phyloP scores from a whole-genome alignment of 2,888 invertebrate genomes.

The Vannuccia rotundouncinata region DNA sequence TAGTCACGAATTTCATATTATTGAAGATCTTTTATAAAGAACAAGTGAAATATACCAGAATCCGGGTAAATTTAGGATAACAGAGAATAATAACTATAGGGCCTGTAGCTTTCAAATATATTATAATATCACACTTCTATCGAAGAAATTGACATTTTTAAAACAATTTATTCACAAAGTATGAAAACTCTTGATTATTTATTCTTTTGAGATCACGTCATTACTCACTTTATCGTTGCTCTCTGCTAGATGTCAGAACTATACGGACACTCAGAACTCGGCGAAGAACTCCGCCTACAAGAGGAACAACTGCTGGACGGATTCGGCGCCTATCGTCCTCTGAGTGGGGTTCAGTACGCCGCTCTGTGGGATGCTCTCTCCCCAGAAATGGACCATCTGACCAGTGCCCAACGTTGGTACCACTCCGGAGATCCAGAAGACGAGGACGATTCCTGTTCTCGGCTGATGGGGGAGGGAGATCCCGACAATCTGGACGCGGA shows the following conservation, averaged over 20 bases:
- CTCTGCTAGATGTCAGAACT: not conserved
- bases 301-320: not conserved
- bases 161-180: too few species aligned
- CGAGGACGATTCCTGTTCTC: not conserved
- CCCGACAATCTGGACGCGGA: not conserved
- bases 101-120: too few species aligned
- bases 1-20: too few species aligned
- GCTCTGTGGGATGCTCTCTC: not conserved
- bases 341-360: not conserved
- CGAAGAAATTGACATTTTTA: too few species aligned
- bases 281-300: not conserved
- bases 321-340: not conserved
- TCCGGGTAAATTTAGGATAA: too few species aligned
- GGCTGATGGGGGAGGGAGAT: not conserved
- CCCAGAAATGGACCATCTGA: not conserved
- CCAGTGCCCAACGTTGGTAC: not conserved
- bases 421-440: not conserved
- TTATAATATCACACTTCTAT: too few species aligned
- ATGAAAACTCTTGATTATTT: too few species aligned
- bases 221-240: not conserved
- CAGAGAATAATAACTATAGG: too few species aligned
- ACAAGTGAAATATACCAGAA: too few species aligned
- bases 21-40: too few species aligned
- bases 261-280: not conserved
- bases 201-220: too few species aligned